These are phyloP conservation scores for Limenitis camilla DNA, from an alignment of 2,888 invertebrate species.

Conservation along the genomic window DNA sequence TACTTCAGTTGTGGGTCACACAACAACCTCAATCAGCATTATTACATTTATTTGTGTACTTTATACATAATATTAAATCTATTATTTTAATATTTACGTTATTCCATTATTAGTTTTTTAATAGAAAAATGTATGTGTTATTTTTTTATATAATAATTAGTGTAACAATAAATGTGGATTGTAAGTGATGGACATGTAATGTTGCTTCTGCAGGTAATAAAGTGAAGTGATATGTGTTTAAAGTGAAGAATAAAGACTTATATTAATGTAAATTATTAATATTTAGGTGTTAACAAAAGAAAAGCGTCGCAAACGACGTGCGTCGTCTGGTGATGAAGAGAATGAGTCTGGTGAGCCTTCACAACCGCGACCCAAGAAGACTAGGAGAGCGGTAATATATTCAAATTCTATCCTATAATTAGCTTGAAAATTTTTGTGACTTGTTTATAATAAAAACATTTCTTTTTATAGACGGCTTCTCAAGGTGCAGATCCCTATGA, in stretches of 20 bases:
- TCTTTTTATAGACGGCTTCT: slow-evolving; percentile 18
- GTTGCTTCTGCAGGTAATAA: background rate
- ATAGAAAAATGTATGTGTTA: too few species aligned
- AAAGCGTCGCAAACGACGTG: slow-evolving; percentile 79
- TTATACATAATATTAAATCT: too few species aligned
- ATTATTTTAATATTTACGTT: too few species aligned
- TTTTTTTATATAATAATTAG: too few species aligned
- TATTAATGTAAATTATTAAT: background rate
- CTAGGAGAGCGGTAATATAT: slow-evolving; percentile 49
- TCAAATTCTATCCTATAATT: too few species aligned
- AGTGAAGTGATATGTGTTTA: background rate
- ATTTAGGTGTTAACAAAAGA: slow-evolving; percentile 80
- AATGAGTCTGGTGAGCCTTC: slow-evolving; percentile 42
- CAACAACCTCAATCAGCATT: too few species aligned
- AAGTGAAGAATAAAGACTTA: too few species aligned
- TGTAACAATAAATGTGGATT: too few species aligned
- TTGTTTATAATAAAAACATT: background rate
- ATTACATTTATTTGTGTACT: too few species aligned
- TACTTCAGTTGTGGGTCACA: too few species aligned
- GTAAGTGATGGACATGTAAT: background rate
- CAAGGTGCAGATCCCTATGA: slow-evolving; percentile 47
- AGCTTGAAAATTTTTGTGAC: too few species aligned
- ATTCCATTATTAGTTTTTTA: too few species aligned
- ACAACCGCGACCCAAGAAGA: slow-evolving; percentile 52
- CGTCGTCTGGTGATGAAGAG: slow-evolving; percentile 69